A percentile compares a stretch with the other conserved stretches of the same genome.
Conservation (phyloP, 2,797 vertebrate species). For the Sus cebifrons region DNA sequence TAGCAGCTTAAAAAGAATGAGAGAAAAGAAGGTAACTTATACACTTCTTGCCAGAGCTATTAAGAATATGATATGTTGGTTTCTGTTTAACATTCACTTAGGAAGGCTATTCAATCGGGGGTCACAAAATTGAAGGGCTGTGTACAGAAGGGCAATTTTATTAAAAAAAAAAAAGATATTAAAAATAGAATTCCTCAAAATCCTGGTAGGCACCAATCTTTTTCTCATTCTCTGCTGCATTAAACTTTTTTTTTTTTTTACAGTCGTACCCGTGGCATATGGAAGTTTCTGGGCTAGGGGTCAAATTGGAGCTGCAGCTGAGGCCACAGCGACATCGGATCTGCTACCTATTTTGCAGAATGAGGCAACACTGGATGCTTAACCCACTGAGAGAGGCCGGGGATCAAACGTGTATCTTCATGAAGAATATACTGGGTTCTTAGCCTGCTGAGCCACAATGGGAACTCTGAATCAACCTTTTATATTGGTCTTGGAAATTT, state of each 20-base stretch:
- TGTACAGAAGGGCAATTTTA: not conserved
- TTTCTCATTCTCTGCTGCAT: not conserved
- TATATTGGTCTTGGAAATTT: not conserved
- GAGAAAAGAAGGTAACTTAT: not conserved
- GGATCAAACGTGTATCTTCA: too few species aligned
- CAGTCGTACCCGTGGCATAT: too few species aligned
- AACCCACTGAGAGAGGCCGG: too few species aligned
- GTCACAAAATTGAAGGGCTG: slow-evolving; percentile 1
- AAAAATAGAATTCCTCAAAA: slow-evolving; percentile 48
- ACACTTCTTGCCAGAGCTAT: not conserved
- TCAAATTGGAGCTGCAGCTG: too few species aligned
- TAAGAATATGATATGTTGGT: not conserved
- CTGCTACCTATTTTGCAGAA: too few species aligned
- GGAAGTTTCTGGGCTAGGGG: too few species aligned
- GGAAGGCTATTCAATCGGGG: slow-evolving; percentile 16
- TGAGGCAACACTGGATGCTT: too few species aligned
- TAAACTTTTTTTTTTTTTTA: not conserved
- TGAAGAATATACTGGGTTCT: too few species aligned
- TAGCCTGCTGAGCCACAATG: too few species aligned
- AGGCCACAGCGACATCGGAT: too few species aligned
- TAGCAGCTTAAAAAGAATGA: not conserved
- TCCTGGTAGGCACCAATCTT: not conserved
- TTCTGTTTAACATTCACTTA: slow-evolving; percentile 43
- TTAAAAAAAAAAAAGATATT: not conserved
- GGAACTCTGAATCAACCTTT: not conserved